Base-by-base conservation (phyloP, 2,113 vertebrate genomes). In the Tetrao urogallus region DNA sequence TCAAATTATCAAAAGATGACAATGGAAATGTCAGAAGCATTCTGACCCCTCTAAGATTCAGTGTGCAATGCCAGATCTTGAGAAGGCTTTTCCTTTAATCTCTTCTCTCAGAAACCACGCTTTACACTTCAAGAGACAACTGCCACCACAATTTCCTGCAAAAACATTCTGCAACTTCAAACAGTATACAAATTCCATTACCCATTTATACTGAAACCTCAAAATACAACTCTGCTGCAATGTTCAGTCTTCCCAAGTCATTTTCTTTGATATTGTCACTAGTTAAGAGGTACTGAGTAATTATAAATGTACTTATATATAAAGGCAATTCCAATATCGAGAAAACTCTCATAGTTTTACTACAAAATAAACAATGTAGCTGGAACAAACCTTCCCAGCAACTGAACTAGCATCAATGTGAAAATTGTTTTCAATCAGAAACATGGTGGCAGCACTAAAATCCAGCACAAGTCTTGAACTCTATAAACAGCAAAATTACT, bases 1-100 rank as follows among this genome's bases (percentile, higher is more conserved):
- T 15, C 78, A 81, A 91, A 96, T 94, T 77, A 93, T 86, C 71
- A 78, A 48, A 89, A 93, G 61, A 78, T 42, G 38, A 89, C 87
- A 92, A 38, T 18, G 32, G 58, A 93, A 89, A 42, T 21, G 27
- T 43, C 54, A 86, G 64, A n/a, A 96, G 13, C 0, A 1, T 40
- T 86, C 82, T 70, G 69, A 84, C 16, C 61, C 22, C 40, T 72
- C 38, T 43, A 52, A 91, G 45, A 83, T 13, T 67, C 10, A 65
- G 61, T 19, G 43, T 60, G 56, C 54, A 58, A n/a, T 18, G 36
- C 16, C 20, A 42, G 36, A 50, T n/a, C 32, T 78, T 50, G 32
- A 65, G 32, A 86, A 92, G 22, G 10, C 24, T 89, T 86, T 71
- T 70, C 60, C 47, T 82, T 85, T 61, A 50, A 74, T 43, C 67